Evolutionary conservation across 2,888 invertebrate species (phyloP).

Genomic region (Oscheius onirici): DNA sequence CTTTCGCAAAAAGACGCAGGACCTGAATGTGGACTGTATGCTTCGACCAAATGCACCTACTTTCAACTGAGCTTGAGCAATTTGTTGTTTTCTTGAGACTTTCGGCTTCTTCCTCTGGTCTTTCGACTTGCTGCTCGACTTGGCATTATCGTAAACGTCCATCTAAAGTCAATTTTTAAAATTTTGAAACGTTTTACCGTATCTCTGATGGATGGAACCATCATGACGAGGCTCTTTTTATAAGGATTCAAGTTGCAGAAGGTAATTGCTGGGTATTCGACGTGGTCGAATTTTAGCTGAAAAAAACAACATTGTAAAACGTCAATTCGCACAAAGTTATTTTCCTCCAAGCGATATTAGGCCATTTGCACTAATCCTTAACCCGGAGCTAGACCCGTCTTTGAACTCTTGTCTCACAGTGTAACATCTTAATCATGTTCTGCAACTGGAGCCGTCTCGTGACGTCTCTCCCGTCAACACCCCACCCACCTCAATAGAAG

Average conservation of each 20-base stretch:
- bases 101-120: conserved; percentile 53
- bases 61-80: conserved; percentile 27
- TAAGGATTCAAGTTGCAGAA: conserved; percentile 63
- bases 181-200: conserved; percentile 40
- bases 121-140: conserved; percentile 49
- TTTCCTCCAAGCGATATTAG: no score
- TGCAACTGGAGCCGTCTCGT: conserved; percentile 7
- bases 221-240: conserved; percentile 55
- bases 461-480: not conserved
- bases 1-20: conserved; percentile 52
- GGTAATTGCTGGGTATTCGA: conserved; percentile 61
- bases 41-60: no score
- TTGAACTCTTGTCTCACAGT: not conserved
- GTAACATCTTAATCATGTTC: not conserved
- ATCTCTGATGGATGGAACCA: conserved; percentile 61
- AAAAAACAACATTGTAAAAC: conserved; percentile 27
- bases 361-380: not conserved
- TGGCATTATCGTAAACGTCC: conserved; percentile 64
- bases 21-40: conserved; percentile 29
- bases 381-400: no score
- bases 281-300: conserved; percentile 62
- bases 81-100: conserved; percentile 49
- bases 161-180: conserved; percentile 46
- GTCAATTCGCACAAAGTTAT: no score
- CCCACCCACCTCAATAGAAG: conserved; percentile 50